Evolutionary conservation across 2,113 vertebrate species (phyloP).

Genomic region (Desmodus rotundus): DNA sequence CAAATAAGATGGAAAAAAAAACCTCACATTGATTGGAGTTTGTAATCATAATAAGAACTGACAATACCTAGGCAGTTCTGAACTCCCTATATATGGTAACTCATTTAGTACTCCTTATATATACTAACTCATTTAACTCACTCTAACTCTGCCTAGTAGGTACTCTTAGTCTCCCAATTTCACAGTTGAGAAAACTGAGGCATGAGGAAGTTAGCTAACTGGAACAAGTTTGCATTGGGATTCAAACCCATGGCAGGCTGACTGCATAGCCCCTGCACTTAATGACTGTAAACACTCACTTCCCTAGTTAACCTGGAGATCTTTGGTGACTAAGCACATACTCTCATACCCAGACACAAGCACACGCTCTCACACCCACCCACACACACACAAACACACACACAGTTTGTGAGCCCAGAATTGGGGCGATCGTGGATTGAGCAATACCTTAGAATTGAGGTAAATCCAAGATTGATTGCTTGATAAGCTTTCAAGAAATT

Average conservation of each 20-base stretch:
- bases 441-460: background rate
- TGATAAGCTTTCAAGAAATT: background rate
- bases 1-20: too few relatives aligned
- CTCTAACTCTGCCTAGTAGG: background rate
- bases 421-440: background rate
- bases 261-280: background rate
- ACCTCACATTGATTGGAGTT: background rate
- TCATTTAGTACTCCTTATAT: background rate
- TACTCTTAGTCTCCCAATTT: background rate
- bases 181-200: background rate
- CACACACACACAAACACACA: background rate
- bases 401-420: background rate
- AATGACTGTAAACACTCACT: background rate
- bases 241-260: background rate
- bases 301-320: background rate
- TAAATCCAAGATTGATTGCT: background rate
- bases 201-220: background rate
- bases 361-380: background rate
- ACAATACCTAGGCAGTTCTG: background rate
- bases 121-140: background rate
- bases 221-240: background rate
- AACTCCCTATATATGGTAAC: background rate
- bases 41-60: background rate
- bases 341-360: background rate
- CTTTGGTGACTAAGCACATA: background rate